These are phyloP conservation scores for Alfaro cultratus DNA, from an alignment of 2,797 vertebrate genomes.

Conservation along the genomic window DNA sequence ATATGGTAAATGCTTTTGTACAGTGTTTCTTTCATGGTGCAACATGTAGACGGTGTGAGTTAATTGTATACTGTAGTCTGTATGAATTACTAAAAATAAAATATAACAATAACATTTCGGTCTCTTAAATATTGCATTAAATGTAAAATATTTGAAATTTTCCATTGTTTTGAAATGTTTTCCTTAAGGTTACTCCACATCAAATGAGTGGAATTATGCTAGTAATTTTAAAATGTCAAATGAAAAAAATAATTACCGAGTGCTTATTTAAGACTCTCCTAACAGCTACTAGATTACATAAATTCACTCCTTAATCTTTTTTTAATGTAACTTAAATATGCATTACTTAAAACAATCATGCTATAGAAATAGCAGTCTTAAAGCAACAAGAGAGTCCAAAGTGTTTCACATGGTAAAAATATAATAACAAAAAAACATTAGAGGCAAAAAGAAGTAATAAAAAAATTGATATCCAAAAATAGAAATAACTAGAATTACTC, in stretches of 20 bases:
- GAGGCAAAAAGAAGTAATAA: too few species aligned
- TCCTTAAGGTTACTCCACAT: background rate
- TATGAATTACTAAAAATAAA: constrained; percentile 50
- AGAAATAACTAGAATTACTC: too few species aligned
- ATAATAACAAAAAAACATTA: too few species aligned
- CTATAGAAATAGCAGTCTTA: too few species aligned
- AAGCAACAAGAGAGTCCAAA: background rate
- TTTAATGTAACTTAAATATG: background rate
- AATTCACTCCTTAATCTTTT: background rate
- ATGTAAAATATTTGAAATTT: background rate
- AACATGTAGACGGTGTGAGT: constrained; percentile 52
- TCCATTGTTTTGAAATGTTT: background rate
- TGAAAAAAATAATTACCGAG: background rate
- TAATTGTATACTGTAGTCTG: constrained; percentile 54
- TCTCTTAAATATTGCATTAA: constrained; percentile 8
- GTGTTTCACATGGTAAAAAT: too few species aligned
- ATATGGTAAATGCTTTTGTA: constrained; percentile 63
- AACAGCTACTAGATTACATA: background rate
- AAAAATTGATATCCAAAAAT: too few species aligned
- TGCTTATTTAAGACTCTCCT: background rate
- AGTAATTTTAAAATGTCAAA: background rate
- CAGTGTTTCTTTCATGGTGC: constrained; percentile 62
- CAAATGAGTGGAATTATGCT: background rate
- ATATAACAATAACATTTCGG: constrained; percentile 13
- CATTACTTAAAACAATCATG: background rate